Evolutionary conservation across 2,888 invertebrate species (phyloP).

Genomic region (Carabus problematicus): DNA sequence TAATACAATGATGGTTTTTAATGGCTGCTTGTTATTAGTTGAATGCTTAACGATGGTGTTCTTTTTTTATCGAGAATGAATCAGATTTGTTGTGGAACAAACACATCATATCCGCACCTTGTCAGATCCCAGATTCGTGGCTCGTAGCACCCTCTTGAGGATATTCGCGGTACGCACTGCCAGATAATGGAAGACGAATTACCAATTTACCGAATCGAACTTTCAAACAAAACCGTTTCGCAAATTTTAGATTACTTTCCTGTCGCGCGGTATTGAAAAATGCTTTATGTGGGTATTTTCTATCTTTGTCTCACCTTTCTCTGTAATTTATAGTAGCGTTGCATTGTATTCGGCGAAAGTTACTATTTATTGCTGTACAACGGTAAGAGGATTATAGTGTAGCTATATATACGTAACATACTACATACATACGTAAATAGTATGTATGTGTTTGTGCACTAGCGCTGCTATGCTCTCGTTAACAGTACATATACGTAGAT

Average conservation of each 20-base stretch:
- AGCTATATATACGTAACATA: not conserved
- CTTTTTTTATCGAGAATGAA: too few relatives aligned
- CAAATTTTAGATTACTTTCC: conserved; percentile 40
- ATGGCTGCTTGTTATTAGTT: too few relatives aligned
- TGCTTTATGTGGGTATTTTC: conserved; percentile 22
- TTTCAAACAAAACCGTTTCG: conserved; percentile 37
- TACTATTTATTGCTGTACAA: not conserved
- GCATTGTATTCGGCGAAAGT: conserved; percentile 4
- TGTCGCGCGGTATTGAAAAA: conserved; percentile 33
- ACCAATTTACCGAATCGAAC: conserved; percentile 39
- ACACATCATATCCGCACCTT: too few relatives aligned
- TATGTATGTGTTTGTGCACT: not conserved
- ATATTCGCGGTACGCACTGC: too few relatives aligned
- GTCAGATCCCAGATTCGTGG: too few relatives aligned
- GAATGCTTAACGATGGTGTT: too few relatives aligned
- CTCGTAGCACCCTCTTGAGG: too few relatives aligned
- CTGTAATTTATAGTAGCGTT: not conserved
- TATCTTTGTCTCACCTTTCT: conserved; percentile 2
- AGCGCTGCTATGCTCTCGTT: not conserved
- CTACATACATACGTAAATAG: not conserved
- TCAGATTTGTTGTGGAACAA: too few relatives aligned
- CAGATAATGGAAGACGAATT: conserved; percentile 40
- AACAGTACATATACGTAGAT: too few relatives aligned
- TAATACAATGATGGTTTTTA: too few relatives aligned
- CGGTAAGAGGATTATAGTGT: not conserved